Evolutionary conservation across 2,888 invertebrate species (phyloP).

Genomic region (Xestia c-nigrum): DNA sequence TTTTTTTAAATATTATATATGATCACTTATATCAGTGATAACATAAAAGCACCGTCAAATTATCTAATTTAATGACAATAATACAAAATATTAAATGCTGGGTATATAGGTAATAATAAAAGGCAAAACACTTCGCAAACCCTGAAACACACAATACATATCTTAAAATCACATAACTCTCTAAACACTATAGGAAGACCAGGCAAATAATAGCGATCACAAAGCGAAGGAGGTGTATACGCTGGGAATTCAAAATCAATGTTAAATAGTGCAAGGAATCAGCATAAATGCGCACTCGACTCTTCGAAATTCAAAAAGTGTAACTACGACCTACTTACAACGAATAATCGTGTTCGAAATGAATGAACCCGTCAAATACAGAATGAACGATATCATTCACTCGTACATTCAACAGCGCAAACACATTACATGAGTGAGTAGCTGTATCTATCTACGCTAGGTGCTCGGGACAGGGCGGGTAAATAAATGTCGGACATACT

Average conservation of each 20-base stretch:
- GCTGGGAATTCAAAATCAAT: slow-evolving; percentile 48
- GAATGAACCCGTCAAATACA: slow-evolving; percentile 53
- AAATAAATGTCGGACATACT: slow-evolving; percentile 82
- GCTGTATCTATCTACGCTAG: slow-evolving; percentile 74
- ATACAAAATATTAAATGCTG: slow-evolving; percentile 75
- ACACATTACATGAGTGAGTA: slow-evolving; percentile 67
- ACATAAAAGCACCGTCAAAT: slow-evolving; percentile 75
- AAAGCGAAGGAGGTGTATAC: slow-evolving; percentile 74
- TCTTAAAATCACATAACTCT: slow-evolving; percentile 64
- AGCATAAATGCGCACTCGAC: slow-evolving; percentile 27
- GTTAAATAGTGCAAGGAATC: slow-evolving; percentile 51
- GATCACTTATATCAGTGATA: slow-evolving; percentile 66
- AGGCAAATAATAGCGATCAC: slow-evolving; percentile 79
- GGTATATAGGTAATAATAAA: slow-evolving; percentile 70
- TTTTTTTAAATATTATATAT: slow-evolving; percentile 41
- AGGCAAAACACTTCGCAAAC: slow-evolving; percentile 80
- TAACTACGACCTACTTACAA: slow-evolving; percentile 41
- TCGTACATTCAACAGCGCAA: slow-evolving; percentile 69
- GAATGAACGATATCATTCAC: slow-evolving; percentile 65
- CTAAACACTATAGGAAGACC: slow-evolving; percentile 71
- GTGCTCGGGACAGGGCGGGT: slow-evolving; percentile 83
- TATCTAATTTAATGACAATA: slow-evolving; percentile 66
- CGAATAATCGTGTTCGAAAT: slow-evolving; percentile 44
- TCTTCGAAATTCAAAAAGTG: slow-evolving; percentile 43
- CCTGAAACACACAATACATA: slow-evolving; percentile 70